phyloP scores from a whole-genome alignment of 2,888 invertebrate genomes.

The Callyntrura sp. region DNA sequence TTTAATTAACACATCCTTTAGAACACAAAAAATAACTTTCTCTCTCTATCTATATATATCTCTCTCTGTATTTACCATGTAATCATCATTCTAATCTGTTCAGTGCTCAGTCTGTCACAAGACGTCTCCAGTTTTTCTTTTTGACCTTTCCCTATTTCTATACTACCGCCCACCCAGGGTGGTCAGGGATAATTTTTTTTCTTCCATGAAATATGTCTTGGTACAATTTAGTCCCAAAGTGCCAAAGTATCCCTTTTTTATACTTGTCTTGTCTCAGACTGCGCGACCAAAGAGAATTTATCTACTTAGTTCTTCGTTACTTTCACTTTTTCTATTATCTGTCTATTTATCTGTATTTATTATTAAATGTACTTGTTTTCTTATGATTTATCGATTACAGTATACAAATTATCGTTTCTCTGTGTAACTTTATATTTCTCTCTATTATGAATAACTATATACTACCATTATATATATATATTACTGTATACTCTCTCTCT shows the following conservation, averaged over 20 bases:
- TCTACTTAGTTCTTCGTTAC: conserved; percentile 32
- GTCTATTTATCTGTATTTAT: conserved; percentile 45
- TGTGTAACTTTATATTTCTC: conserved; percentile 47
- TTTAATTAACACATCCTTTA: not conserved
- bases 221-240: not conserved
- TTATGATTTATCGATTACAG: conserved; percentile 33
- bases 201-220: not conserved
- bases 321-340: conserved; percentile 50
- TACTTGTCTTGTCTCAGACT: conserved; percentile 28
- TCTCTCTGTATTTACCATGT: too few relatives aligned
- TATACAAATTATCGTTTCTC: conserved; percentile 33
- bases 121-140: not conserved
- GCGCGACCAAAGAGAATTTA: conserved; percentile 9
- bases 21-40: not conserved
- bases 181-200: not conserved
- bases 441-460: conserved; percentile 12
- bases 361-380: conserved; percentile 50
- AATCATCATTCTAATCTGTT: not conserved
- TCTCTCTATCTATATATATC: not conserved
- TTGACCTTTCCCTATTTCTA: not conserved
- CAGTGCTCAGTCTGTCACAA: conserved; percentile 4
- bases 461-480: conserved; percentile 28
- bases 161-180: not conserved
- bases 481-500: conserved; percentile 48
- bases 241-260: not conserved